A percentile compares a stretch with the other conserved stretches of the same genome.
Evolutionary conservation across 2,888 invertebrate species (phyloP).

Genomic region (Laothoe populi): DNA sequence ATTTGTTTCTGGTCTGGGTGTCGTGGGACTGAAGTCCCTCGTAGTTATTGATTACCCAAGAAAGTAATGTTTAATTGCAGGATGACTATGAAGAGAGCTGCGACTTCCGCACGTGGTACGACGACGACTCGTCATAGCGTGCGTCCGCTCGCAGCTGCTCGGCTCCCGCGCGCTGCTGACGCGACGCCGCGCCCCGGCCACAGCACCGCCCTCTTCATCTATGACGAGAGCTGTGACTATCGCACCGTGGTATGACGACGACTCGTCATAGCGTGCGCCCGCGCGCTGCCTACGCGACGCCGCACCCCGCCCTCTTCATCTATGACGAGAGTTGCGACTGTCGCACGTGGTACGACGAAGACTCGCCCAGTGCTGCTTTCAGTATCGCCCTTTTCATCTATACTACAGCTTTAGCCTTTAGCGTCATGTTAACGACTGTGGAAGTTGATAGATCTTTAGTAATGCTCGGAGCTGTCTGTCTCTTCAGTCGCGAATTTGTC

Average conservation of each 20-base stretch:
- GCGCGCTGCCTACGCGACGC: conserved; percentile 46
- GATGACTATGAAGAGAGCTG: conserved; percentile 78
- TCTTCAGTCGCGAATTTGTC: conserved; percentile 20
- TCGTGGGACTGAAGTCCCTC: too few relatives aligned
- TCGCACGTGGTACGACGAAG: conserved; percentile 79
- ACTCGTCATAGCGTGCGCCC: conserved; percentile 73
- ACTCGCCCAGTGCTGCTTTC: conserved; percentile 59
- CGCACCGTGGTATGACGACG: conserved; percentile 80
- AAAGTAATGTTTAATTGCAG: conserved; percentile 46
- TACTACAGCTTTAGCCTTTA: conserved; percentile 45
- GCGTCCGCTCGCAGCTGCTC: conserved; percentile 42
- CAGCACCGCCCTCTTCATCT: conserved; percentile 29
- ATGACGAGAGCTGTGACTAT: conserved; percentile 72
- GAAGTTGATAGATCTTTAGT: conserved; percentile 1
- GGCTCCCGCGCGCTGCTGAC: conserved; percentile 46
- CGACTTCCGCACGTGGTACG: conserved; percentile 79
- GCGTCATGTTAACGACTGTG: conserved; percentile 35
- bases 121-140: conserved; percentile 80
- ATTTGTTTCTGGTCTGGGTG: too few relatives aligned
- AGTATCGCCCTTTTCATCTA: conserved; percentile 32
- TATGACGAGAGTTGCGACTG: conserved; percentile 71
- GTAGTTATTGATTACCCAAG: too few relatives aligned
- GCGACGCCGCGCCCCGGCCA: conserved; percentile 34
- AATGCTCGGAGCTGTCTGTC: conserved; percentile 13
- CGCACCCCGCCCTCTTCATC: conserved; percentile 31